Evolutionary conservation across 2,113 vertebrate species (phyloP), one percentile per base, ranked within the genome.

Genomic region (Plectropomus leopardus): DNA sequence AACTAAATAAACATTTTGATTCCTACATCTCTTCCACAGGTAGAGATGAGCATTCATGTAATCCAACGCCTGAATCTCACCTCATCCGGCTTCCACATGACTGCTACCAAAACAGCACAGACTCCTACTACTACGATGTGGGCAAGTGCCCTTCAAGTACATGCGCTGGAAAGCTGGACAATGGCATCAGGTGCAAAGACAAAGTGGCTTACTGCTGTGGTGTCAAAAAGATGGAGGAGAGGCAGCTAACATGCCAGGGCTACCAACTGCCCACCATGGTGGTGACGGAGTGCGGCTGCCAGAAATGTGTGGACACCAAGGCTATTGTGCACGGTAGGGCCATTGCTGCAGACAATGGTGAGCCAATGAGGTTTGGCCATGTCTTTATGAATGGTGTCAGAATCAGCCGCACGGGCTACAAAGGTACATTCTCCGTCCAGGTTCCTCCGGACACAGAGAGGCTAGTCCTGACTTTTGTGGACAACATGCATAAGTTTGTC

Each of bases 321-420:
- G 92, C 94, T 63, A 94, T 95, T 0, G 95, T 99, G 16, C 93
- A 96, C 30, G 98, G 98, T 7, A 95, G 96, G 19, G 98, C 97
- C 36, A 87, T 96, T 0, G 97, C 98, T 0, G 96, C 95, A 5
- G 98, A 99, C 90, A 97, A 96, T 0, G 96, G 95, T 21, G 98
- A 99, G 70, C 97, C 98, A 36, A 93, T 99, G 96, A 95, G 98
- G 83, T 99, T 99, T 82, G 98, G 98, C 32, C 96, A 99, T 14
- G 95, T 99, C 80, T 99, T 97, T 78, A 91, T 98, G 96, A 96
- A 97, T 14, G 95, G 94, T 70, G 92, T 92, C 44, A 95, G 96
- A 83, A 94, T 99, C 65, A 96, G 98, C 51, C 97, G 98, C 91
- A 99, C 98, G 0, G 98, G 98, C 64, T 99, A 99, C 92, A 99